Conservation (phyloP, 2,797 vertebrate species). For the Fistularia tabacaria region DNA sequence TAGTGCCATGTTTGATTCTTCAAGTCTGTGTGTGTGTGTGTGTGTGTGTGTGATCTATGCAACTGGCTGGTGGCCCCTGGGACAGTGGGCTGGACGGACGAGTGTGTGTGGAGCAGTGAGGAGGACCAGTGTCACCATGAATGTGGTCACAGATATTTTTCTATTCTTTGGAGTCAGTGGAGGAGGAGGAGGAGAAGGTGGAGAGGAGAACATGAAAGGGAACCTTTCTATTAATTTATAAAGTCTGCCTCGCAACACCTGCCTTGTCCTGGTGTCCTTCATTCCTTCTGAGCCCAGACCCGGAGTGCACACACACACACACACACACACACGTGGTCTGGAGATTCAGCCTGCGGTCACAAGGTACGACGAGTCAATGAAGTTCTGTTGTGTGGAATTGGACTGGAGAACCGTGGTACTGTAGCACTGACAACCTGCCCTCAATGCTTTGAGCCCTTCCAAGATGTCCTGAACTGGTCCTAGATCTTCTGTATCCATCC, state of each 20-base stretch:
- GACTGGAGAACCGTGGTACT: too few relatives aligned
- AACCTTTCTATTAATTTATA: slow-evolving; percentile 86
- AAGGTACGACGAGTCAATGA: too few relatives aligned
- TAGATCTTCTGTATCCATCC: too few relatives aligned
- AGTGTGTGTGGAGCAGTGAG: slow-evolving; percentile 49
- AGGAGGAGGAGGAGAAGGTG: slow-evolving; percentile 38
- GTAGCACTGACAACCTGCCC: too few relatives aligned
- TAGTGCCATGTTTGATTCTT: slow-evolving; percentile 1
- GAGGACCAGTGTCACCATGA: slow-evolving; percentile 65
- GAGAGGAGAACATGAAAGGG: slow-evolving; percentile 76
- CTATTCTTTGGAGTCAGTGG: slow-evolving; percentile 72
- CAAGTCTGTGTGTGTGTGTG: slow-evolving; percentile 47
- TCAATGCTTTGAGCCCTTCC: too few relatives aligned
- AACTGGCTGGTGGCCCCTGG: neutral
- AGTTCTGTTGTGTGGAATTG: too few relatives aligned
- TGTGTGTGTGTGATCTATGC: slow-evolving; percentile 5
- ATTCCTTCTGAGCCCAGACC: too few relatives aligned
- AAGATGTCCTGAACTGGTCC: too few relatives aligned
- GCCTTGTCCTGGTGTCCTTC: slow-evolving; percentile 51
- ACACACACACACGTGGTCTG: too few relatives aligned
- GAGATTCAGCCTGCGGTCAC: too few relatives aligned
- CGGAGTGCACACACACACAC: too few relatives aligned
- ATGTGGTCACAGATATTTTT: slow-evolving; percentile 81
- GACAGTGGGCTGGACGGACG: slow-evolving; percentile 16
- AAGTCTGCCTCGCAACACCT: slow-evolving; percentile 77